Conservation (phyloP, 2,113 vertebrate genomes). For the Delphinus delphis region DNA sequence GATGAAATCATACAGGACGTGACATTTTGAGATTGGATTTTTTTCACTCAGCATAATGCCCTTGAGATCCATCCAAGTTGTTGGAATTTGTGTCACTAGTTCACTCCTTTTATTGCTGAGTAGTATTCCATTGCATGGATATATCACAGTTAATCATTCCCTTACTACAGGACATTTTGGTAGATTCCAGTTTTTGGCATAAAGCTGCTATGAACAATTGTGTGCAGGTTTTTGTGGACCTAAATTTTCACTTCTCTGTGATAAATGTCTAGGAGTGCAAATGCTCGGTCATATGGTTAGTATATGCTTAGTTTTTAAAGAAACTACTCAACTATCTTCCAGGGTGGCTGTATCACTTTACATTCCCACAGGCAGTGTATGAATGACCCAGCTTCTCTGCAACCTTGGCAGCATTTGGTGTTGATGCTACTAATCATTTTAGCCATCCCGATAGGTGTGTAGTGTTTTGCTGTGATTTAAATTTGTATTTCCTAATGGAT, state of each 20-base stretch:
- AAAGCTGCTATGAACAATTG: not conserved
- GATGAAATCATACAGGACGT: not conserved
- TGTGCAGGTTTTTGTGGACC: not conserved
- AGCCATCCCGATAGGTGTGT: not conserved
- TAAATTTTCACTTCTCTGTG: not conserved
- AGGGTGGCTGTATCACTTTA: not conserved
- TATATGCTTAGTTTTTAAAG: not conserved
- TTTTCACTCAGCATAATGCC: not conserved
- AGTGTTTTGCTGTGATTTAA: not conserved
- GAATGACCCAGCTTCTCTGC: not conserved
- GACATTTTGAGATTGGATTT: not conserved
- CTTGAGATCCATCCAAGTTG: not conserved
- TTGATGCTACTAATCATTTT: not conserved
- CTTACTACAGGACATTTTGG: not conserved
- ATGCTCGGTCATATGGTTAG: not conserved
- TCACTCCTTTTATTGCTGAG: not conserved
- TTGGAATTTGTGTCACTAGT: not conserved
- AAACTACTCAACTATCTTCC: not conserved
- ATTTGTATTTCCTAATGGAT: not conserved
- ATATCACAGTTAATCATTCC: not conserved
- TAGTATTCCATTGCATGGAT: not conserved
- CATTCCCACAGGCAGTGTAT: not conserved
- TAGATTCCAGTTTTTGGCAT: not conserved
- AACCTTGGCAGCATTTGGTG: not conserved
- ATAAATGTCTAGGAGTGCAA: not conserved